phyloP scores from a whole-genome alignment of 2,888 invertebrate species.

The Acanthopleura granulata region DNA sequence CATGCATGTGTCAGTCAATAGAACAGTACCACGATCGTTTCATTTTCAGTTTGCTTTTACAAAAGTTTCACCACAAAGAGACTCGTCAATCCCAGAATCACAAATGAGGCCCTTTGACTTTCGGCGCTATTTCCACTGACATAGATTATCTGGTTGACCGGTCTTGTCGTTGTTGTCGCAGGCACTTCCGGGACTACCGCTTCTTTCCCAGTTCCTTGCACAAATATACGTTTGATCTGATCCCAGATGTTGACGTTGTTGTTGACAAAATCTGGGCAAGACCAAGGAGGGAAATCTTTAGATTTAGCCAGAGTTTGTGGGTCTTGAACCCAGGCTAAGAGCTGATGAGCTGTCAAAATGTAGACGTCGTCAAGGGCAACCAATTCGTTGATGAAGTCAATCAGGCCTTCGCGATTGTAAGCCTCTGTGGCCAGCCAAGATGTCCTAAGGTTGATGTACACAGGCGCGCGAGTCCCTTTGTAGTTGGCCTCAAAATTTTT shows the following conservation, averaged over 20 bases:
- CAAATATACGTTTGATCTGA: neutral
- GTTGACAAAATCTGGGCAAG: neutral
- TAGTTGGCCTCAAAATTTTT: slow-evolving; percentile 83
- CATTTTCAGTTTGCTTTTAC: too few species aligned
- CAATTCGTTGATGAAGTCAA: slow-evolving; percentile 23
- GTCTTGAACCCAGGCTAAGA: slow-evolving; percentile 27
- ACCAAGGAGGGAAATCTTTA: neutral
- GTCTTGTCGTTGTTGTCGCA: neutral
- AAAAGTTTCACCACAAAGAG: too few species aligned
- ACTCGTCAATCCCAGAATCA: too few species aligned
- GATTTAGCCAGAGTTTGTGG: slow-evolving; percentile 11
- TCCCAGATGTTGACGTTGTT: neutral
- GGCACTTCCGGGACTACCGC: neutral
- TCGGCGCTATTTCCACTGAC: neutral
- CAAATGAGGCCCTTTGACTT: too few species aligned
- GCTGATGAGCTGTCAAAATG: slow-evolving; percentile 23
- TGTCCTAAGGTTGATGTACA: slow-evolving; percentile 84
- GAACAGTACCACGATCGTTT: too few species aligned
- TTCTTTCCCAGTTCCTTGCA: neutral
- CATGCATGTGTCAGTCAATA: too few species aligned
- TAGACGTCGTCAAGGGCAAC: slow-evolving; percentile 27
- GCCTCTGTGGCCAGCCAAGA: slow-evolving; percentile 76
- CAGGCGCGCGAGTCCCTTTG: slow-evolving; percentile 77
- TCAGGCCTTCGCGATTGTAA: slow-evolving; percentile 20
- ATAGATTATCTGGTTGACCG: neutral